These are phyloP conservation scores for Chaetophractus vellerosus DNA, from an alignment of 2,797 vertebrate genomes.

Conservation along the genomic window DNA sequence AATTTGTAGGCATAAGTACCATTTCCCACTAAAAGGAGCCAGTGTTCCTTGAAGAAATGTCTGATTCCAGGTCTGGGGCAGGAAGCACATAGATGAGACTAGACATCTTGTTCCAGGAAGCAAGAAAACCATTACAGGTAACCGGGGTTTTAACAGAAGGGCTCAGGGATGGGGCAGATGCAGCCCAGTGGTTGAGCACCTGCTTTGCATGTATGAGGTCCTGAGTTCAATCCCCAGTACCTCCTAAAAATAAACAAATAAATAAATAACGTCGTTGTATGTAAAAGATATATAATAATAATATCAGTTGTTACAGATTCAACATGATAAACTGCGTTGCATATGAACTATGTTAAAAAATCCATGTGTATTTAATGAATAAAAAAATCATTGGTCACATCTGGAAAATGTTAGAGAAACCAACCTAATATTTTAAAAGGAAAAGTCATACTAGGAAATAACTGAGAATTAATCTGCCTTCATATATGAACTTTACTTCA, in stretches of 20 bases:
- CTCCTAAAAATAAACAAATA: too few relatives aligned
- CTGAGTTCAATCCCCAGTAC: too few relatives aligned
- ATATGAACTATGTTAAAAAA: not conserved
- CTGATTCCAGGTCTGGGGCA: not conserved
- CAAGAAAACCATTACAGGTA: not conserved
- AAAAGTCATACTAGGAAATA: not conserved
- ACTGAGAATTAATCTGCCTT: not conserved
- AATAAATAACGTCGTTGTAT: too few relatives aligned
- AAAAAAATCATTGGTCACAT: not conserved
- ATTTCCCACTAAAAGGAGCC: not conserved
- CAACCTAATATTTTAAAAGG: constrained; percentile 8
- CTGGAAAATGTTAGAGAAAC: not conserved
- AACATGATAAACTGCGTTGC: not conserved
- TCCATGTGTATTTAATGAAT: not conserved
- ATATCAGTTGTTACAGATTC: not conserved
- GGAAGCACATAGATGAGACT: not conserved
- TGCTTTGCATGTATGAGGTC: too few relatives aligned
- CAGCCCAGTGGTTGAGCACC: too few relatives aligned
- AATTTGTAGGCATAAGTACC: not conserved
- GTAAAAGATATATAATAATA: not conserved
- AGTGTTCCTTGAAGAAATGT: not conserved
- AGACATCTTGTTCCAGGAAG: not conserved
- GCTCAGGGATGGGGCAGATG: not conserved
- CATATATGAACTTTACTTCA: not conserved
- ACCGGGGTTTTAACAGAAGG: not conserved